Conservation (phyloP, 2,888 invertebrate species). For the Agrypnus murinus region DNA sequence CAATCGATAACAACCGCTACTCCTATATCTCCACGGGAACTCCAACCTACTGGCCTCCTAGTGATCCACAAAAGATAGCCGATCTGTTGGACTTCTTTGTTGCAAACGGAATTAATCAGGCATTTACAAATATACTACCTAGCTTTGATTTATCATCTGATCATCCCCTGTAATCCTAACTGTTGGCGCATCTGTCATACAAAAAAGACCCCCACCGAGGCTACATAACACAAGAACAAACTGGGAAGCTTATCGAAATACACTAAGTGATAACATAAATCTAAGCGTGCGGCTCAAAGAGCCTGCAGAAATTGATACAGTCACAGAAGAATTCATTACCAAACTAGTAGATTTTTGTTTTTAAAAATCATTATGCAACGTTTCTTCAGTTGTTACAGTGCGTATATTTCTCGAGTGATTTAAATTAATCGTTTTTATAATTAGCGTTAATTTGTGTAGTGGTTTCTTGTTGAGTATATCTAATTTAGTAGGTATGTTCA, state of each 20-base stretch:
- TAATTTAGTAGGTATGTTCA: no score
- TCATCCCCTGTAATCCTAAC: constrained; percentile 10
- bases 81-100: no score
- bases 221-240: not conserved
- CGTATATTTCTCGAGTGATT: no score
- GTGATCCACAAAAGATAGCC: no score
- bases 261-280: not conserved
- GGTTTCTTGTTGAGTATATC: no score
- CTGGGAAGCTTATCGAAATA: constrained; percentile 2
- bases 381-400: no score
- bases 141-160: constrained; percentile 8
- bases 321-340: constrained; percentile 6
- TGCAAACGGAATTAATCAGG: constrained; percentile 2
- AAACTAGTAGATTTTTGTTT: no score
- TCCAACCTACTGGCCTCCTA: constrained; percentile 9
- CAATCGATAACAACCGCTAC: not conserved
- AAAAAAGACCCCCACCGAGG: not conserved
- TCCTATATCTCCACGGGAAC: not conserved
- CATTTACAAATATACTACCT: constrained; percentile 3
- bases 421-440: not conserved
- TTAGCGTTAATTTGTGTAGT: not conserved
- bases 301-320: constrained; percentile 10
- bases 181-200: not conserved
- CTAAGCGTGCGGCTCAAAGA: not conserved
- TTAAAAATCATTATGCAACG: not conserved